These are phyloP conservation scores for Phalera bucephala DNA, from an alignment of 2,888 invertebrate genomes.

Conservation along the genomic window DNA sequence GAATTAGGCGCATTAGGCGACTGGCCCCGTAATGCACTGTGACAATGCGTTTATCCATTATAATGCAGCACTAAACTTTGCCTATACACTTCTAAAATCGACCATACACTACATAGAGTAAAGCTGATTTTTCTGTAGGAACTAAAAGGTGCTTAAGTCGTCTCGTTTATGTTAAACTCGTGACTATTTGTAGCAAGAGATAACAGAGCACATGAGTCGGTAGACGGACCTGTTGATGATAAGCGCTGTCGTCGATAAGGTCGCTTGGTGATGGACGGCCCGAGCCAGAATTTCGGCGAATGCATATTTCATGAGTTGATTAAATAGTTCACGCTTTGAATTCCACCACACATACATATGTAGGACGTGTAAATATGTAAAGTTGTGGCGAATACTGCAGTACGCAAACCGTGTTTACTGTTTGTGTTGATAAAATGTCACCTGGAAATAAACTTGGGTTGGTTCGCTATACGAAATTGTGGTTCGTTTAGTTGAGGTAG, in stretches of 20 bases:
- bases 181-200: slow-evolving; percentile 80
- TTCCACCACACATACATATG: slow-evolving; percentile 51
- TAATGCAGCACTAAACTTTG: slow-evolving; percentile 50
- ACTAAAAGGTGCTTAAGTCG: slow-evolving; percentile 31
- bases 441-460: slow-evolving; percentile 10
- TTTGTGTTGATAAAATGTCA: slow-evolving; percentile 31
- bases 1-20: slow-evolving; percentile 77
- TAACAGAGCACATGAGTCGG: slow-evolving; percentile 75
- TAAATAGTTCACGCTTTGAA: slow-evolving; percentile 79
- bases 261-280: slow-evolving; percentile 72
- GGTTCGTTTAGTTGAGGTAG: not conserved
- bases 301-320: slow-evolving; percentile 82
- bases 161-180: slow-evolving; percentile 34
- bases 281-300: slow-evolving; percentile 76
- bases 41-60: slow-evolving; percentile 74
- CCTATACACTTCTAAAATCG: slow-evolving; percentile 15
- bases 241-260: slow-evolving; percentile 79
- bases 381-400: slow-evolving; percentile 46
- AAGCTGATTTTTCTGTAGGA: slow-evolving; percentile 27
- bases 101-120: slow-evolving; percentile 19
- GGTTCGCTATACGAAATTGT: slow-evolving; percentile 3
- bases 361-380: slow-evolving; percentile 44
- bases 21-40: slow-evolving; percentile 71
- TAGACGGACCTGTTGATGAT: slow-evolving; percentile 80
- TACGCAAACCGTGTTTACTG: slow-evolving; percentile 25